Conservation (phyloP, 2,888 invertebrate genomes). For the Thelaira solivaga region DNA sequence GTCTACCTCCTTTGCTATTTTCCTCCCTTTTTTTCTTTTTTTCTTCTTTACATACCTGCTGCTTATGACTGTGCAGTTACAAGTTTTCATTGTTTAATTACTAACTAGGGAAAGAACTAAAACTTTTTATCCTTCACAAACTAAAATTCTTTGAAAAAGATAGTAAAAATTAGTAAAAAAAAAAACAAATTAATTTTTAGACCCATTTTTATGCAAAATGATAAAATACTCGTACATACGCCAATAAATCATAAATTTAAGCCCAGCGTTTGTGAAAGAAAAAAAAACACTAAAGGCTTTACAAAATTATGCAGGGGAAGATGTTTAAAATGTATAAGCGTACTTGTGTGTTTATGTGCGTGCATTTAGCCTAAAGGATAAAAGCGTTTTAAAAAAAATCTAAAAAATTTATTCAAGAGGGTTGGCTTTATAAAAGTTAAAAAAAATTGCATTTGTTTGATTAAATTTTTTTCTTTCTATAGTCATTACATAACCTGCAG, state of each 20-base stretch:
- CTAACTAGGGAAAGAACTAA: too few species aligned
- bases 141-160: neutral
- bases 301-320: neutral
- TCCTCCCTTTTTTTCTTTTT: too few species aligned
- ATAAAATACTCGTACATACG: conserved; percentile 7
- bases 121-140: conserved; percentile 18
- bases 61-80: too few species aligned
- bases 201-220: conserved; percentile 24
- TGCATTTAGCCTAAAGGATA: neutral
- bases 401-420: neutral
- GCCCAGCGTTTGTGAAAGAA: neutral
- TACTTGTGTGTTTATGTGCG: neutral
- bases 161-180: conserved; percentile 24
- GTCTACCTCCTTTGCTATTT: too few species aligned
- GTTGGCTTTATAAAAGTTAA: neutral
- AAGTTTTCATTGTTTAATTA: too few species aligned
- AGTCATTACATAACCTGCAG: too few species aligned
- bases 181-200: conserved; percentile 35
- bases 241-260: conserved; percentile 27
- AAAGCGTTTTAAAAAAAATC: neutral
- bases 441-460: too few species aligned
- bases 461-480: too few species aligned
- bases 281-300: neutral
- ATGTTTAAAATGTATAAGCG: neutral
- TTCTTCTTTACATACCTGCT: too few species aligned